Conservation (phyloP, 2,797 vertebrate species). For the Eospalax fontanierii region DNA sequence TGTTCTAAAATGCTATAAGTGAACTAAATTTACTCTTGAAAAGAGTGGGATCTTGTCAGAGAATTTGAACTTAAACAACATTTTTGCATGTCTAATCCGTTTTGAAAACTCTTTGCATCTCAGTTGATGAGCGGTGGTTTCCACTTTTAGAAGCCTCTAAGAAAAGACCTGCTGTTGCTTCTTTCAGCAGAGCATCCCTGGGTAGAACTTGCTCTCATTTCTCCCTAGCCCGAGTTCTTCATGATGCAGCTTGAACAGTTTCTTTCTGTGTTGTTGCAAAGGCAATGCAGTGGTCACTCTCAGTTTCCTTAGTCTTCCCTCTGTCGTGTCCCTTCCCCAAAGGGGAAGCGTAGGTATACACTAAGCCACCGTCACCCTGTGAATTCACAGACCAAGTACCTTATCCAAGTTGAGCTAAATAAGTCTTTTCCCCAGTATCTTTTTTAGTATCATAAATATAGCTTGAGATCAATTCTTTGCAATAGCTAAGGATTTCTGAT, state of each 20-base stretch:
- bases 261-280: slow-evolving; percentile 51
- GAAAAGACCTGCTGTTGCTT: slow-evolving; percentile 76
- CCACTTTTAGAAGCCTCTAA: slow-evolving; percentile 80
- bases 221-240: slow-evolving; percentile 54
- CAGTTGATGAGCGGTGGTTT: slow-evolving; percentile 81
- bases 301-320: slow-evolving; percentile 14
- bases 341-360: neutral
- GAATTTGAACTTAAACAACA: slow-evolving; percentile 68
- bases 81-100: slow-evolving; percentile 77
- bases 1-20: slow-evolving; percentile 21
- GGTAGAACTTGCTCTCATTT: slow-evolving; percentile 73
- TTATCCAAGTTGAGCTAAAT: neutral
- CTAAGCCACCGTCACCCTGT: neutral
- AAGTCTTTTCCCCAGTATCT: slow-evolving; percentile 23
- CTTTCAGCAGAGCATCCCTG: slow-evolving; percentile 67
- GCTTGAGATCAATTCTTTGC: neutral
- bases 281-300: slow-evolving; percentile 35
- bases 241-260: slow-evolving; percentile 63
- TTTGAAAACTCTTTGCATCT: slow-evolving; percentile 79
- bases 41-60: slow-evolving; percentile 35
- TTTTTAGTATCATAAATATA: neutral
- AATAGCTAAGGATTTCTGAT: neutral
- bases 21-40: neutral
- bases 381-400: neutral
- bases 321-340: neutral